A percentile compares a stretch with the other conserved stretches of the same genome.
These are phyloP conservation scores for Hyles lineata DNA, from an alignment of 2,888 invertebrate species.

Conservation along the genomic window DNA sequence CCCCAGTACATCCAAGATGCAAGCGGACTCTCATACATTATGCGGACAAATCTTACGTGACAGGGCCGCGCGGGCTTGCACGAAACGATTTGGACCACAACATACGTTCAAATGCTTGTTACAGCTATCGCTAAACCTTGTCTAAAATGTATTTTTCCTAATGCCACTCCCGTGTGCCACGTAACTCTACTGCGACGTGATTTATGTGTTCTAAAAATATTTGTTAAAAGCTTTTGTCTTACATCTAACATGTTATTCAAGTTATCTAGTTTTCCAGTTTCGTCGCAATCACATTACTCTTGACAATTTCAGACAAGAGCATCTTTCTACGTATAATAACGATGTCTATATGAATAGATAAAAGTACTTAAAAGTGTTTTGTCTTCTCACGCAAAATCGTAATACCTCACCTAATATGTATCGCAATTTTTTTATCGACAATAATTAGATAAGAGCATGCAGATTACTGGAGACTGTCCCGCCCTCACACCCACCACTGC, in stretches of 20 bases:
- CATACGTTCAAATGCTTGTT: slow-evolving; percentile 22
- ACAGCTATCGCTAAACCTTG: slow-evolving; percentile 6
- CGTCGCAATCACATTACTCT: background rate
- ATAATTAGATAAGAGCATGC: background rate
- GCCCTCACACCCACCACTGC: no score
- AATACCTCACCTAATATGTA: background rate
- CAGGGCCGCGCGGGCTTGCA: slow-evolving; percentile 11
- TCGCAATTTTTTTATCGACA: background rate
- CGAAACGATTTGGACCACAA: slow-evolving; percentile 17
- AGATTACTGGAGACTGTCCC: no score
- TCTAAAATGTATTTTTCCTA: slow-evolving; percentile 11
- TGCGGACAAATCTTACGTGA: slow-evolving; percentile 16
- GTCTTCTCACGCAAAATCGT: background rate
- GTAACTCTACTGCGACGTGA: slow-evolving; percentile 16
- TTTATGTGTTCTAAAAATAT: slow-evolving; percentile 8
- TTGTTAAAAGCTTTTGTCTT: slow-evolving; percentile 22
- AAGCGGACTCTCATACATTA: slow-evolving; percentile 8
- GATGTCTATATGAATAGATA: no score
- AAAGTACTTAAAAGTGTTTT: no score
- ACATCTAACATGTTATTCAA: background rate
- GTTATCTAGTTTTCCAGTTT: background rate
- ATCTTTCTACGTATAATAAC: no score
- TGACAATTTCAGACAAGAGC: no score
- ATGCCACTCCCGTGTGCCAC: background rate
- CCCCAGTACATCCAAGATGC: slow-evolving; percentile 1